Conservation (phyloP, 2,888 invertebrate genomes). For the Drosophila flavopinicola region DNA sequence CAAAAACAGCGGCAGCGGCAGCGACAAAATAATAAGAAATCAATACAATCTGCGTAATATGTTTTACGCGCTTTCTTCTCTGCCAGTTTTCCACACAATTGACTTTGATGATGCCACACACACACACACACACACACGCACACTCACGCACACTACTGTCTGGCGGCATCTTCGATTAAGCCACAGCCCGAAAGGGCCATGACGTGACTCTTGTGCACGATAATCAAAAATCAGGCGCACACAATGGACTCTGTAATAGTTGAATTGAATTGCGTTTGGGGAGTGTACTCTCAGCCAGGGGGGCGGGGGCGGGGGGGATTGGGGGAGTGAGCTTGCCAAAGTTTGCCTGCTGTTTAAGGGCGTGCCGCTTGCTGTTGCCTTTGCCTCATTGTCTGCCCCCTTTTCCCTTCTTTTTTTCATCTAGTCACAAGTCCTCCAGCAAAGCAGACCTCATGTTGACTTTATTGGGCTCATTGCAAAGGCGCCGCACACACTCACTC, state of each 20-base stretch:
- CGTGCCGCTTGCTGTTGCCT: conserved; percentile 29
- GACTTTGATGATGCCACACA: conserved; percentile 78
- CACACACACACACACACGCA: conserved; percentile 20
- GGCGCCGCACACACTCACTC: conserved; percentile 39
- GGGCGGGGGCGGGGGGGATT: neutral
- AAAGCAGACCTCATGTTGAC: conserved; percentile 56
- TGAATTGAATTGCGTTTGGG: conserved; percentile 73
- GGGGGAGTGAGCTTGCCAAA: conserved; percentile 8
- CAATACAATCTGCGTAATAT: conserved; percentile 79
- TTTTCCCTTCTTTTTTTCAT: conserved; percentile 5
- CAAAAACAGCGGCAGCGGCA: conserved; percentile 21
- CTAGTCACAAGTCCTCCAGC: conserved; percentile 19
- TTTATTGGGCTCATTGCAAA: conserved; percentile 78
- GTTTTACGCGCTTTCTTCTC: conserved; percentile 68
- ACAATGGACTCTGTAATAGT: conserved; percentile 75
- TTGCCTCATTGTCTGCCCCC: conserved; percentile 38
- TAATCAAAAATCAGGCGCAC: conserved; percentile 73
- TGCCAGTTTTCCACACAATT: conserved; percentile 83
- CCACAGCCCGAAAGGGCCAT: conserved; percentile 61
- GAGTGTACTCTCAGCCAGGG: conserved; percentile 14
- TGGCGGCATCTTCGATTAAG: conserved; percentile 67
- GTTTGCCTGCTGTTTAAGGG: conserved; percentile 39
- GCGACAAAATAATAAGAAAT: conserved; percentile 75
- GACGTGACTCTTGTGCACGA: conserved; percentile 72
- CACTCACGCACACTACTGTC: conserved; percentile 5